Conservation (phyloP, 2,888 invertebrate species). For the Lypha dubia region DNA sequence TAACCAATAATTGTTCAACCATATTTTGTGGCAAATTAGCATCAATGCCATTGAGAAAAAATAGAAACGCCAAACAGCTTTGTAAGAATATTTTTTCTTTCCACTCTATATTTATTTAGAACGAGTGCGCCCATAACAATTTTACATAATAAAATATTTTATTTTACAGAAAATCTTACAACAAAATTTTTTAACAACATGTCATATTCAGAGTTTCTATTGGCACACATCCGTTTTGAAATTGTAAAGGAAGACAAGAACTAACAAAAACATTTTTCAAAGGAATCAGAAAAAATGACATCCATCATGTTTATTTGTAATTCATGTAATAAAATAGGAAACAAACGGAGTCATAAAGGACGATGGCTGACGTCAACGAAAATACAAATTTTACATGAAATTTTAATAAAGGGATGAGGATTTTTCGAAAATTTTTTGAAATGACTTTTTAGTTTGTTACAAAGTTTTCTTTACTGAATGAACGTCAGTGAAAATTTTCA, state of each 20-base stretch:
- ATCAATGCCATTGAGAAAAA: too few relatives aligned
- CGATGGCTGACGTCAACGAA: not conserved
- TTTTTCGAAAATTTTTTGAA: not conserved
- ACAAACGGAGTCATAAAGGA: not conserved
- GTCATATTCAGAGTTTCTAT: conserved; percentile 62
- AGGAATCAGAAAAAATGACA: conserved; percentile 31
- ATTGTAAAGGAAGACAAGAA: conserved; percentile 35
- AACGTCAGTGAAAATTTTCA: too few relatives aligned
- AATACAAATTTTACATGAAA: not conserved
- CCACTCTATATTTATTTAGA: not conserved
- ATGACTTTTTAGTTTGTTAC: too few relatives aligned
- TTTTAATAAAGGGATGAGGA: not conserved
- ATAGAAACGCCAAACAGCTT: not conserved
- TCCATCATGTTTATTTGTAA: conserved; percentile 5
- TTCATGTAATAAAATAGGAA: conserved; percentile 5
- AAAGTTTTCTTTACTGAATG: too few relatives aligned
- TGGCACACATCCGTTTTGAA: conserved; percentile 68
- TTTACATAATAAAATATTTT: not conserved
- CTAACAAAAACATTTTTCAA: conserved; percentile 1
- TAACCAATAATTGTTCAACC: conserved; percentile 9
- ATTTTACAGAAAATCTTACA: conserved; percentile 1
- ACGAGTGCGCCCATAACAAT: not conserved
- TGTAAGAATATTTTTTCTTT: not conserved
- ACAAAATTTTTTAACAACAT: conserved; percentile 10
- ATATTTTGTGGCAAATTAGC: not conserved